Base-by-base conservation (phyloP, 2,797 vertebrate species). In the Myiothlypis chrysogaster region DNA sequence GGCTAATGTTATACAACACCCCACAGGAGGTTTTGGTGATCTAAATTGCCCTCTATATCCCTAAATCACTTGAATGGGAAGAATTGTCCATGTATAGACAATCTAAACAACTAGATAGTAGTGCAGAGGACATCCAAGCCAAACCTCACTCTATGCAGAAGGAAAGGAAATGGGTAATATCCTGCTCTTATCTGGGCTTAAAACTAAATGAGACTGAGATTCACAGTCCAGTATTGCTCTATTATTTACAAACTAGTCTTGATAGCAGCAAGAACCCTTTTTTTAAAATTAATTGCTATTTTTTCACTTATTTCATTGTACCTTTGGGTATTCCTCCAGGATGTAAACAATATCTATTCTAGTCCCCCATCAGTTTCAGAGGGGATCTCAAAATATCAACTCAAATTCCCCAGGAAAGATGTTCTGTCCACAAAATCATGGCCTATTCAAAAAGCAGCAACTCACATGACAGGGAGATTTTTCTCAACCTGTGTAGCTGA, bases 101-200 rank as follows among this genome's bases (percentile, higher is more conserved):
- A 39, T 34, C 22, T 75, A 41, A 90, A 83, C 17, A 20, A 35
- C 8, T 8, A 6, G 12, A 22, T 0, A 3, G 22, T 35, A 39
- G 1, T 16, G 47, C 0, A 1, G 14, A 75, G n/a, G 4, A 59
- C 5, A 4, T 3, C 11, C 83, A 61, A 90, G 11, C 9, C 49
- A 86, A 35, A 18, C 9, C 16, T 75, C 25, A 34, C 3, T 44
- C 15, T 9, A 27, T 18, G 44, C 6, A 71, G 25, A 49, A 56
- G 28, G 63, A 83, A 86, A 77, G 13, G 6, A 8, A 21, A 47
- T 52, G 25, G 8, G 20, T 46, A 37, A 46, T 76, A 60, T 23
- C 15, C 27, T 49, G 34, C 3, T 6, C 8, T 25, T 9, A 1
- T 71, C 44, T 60, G 46, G 37, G 32, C 15, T 75, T 78, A 49